Evolutionary conservation across 2,888 invertebrate genomes (phyloP), one percentile per base, ranked within the genome.

Genomic region (Parnassius mnemosyne): DNA sequence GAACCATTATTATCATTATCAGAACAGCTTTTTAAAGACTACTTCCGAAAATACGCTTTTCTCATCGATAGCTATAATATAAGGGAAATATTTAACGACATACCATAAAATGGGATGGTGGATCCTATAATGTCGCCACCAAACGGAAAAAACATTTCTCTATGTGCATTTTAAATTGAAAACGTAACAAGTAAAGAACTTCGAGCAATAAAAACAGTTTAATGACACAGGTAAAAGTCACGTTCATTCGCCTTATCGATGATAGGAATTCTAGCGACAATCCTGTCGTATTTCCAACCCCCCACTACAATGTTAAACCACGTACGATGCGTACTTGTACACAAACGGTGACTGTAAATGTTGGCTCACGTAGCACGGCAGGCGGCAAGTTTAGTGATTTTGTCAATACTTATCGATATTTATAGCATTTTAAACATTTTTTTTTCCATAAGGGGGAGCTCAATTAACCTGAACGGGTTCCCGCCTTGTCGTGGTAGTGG

Each of bases 251-350:
- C 50, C 13, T 62, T 53, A 53, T 62, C 43, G 34, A 9, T 44
- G 44, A 56, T 56, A 59, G 59, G 53, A 55, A 60, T 56, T 47
- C 61, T 16, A 55, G 51, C 55, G 51, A 59, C 61, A 57, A 44
- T 47, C 43, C 58, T 13, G 46, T 43, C 52, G n/a, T 50, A 58
- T 54, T 54, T 54, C 46, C n/a, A n/a, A 58, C 41, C 58, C 41
- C 16, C 13, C 49, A 16, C 58, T 49, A 52, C 58, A 63, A 63
- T 59, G 58, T 57, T 63, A 46, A 50, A 43, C 57, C 62, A 63
- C 58, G 58, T 63, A 63, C 57, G 50, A 3, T 50, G 44, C 58
- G 54, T 54, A 58, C 58, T 34, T 51, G 52, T 58, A 63, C 46
- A 58, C 43, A 20, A 53, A 60, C 63, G 63, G 52, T 55, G 46